phyloP scores from a whole-genome alignment of 2,113 vertebrate species.

The Cichladusa arquata region DNA sequence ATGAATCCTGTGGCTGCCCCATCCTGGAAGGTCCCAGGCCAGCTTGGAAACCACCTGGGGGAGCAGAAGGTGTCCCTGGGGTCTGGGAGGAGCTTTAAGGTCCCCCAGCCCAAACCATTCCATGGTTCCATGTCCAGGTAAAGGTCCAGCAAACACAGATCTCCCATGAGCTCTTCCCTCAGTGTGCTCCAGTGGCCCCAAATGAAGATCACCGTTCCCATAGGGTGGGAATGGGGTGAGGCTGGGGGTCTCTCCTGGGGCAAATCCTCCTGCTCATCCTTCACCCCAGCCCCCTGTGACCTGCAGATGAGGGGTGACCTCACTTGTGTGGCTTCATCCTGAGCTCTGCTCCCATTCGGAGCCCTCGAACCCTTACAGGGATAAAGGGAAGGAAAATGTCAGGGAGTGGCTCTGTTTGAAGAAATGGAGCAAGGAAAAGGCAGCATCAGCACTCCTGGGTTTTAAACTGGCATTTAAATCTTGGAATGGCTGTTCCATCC shows the following conservation, averaged over 20 bases:
- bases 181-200: neutral
- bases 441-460: neutral
- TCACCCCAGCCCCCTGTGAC: neutral
- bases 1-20: neutral
- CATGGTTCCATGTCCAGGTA: neutral
- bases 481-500: neutral
- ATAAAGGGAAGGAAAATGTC: neutral
- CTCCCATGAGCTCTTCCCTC: accelerated
- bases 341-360: neutral
- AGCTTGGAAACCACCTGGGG: neutral
- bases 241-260: neutral
- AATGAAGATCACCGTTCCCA: accelerated
- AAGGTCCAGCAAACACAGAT: neutral
- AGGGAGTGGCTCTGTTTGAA: neutral
- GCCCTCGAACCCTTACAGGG: neutral
- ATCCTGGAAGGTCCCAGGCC: neutral
- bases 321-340: neutral
- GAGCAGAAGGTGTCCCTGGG: neutral
- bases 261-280: neutral
- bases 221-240: neutral
- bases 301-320: neutral
- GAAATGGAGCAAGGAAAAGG: neutral
- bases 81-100: neutral
- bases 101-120: neutral
- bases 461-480: neutral